Conservation (phyloP, 1,140 invertebrate species). For the Bombus affinis region DNA sequence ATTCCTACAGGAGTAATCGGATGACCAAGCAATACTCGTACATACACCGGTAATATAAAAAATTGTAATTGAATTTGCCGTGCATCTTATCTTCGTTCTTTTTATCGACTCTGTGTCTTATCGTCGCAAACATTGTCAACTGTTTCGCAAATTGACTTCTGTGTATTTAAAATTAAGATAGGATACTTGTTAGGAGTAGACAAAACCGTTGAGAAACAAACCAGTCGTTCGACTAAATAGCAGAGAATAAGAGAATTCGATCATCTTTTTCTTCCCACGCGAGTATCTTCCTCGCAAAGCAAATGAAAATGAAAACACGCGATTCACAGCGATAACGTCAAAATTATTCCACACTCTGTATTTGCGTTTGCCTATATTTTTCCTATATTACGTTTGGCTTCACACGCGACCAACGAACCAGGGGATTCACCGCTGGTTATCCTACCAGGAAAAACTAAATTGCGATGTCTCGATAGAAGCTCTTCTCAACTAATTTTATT, state of each 20-base stretch:
- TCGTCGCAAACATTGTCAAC: background rate
- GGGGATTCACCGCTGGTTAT: conserved; percentile 44
- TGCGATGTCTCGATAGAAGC: too few relatives aligned
- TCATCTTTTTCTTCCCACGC: too few relatives aligned
- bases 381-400: conserved; percentile 7
- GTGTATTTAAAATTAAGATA: background rate
- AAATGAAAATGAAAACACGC: background rate
- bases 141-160: background rate
- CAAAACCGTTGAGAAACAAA: background rate
- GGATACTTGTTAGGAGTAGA: background rate
- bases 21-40: background rate
- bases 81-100: too few relatives aligned
- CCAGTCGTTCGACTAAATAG: background rate
- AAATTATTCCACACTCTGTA: too few relatives aligned
- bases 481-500: background rate
- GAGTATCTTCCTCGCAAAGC: background rate
- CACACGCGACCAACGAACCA: conserved; percentile 29
- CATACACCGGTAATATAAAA: background rate
- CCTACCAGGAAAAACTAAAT: conserved; percentile 45
- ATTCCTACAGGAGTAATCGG: background rate
- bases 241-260: background rate
- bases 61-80: background rate
- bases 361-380: too few relatives aligned
- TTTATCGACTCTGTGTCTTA: background rate
- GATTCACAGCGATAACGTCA: background rate